Percentiles rank a stretch among this genome's conserved stretches.
phyloP scores from a whole-genome alignment of 2,888 invertebrate species.

The Lissocephala sabroskyi region DNA sequence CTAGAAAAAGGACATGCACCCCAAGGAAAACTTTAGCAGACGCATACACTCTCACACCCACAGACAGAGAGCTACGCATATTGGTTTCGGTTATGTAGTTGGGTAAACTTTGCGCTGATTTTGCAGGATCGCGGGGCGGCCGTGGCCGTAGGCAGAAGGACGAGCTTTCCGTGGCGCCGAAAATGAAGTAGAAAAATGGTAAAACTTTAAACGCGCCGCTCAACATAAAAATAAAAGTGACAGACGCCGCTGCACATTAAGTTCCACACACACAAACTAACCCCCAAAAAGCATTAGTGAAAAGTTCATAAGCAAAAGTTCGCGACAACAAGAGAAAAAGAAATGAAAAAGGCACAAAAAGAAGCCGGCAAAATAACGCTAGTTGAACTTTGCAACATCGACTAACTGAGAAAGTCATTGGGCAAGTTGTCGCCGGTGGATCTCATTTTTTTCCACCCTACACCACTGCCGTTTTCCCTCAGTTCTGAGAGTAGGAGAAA shows the following conservation, averaged over 20 bases:
- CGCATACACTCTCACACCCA: constrained; percentile 12
- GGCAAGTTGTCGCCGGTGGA: too few relatives aligned
- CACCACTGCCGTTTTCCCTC: too few relatives aligned
- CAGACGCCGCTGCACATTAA: constrained; percentile 35
- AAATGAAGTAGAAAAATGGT: constrained; percentile 47
- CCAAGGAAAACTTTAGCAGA: constrained; percentile 53
- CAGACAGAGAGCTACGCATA: constrained; percentile 23
- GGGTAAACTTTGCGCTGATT: constrained; percentile 55
- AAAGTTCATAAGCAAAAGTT: constrained; percentile 58
- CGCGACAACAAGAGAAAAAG: constrained; percentile 9
- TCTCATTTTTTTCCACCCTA: too few relatives aligned
- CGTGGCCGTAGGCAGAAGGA: constrained; percentile 31
- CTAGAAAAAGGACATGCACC: constrained; percentile 37
- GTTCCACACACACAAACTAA: constrained; percentile 31
- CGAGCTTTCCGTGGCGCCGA: constrained; percentile 27
- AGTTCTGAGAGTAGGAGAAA: too few relatives aligned
- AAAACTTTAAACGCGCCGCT: constrained; percentile 52
- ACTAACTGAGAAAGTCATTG: constrained; percentile 24
- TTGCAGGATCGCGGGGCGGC: too few relatives aligned
- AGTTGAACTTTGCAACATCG: constrained; percentile 42
- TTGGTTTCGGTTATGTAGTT: constrained; percentile 46
- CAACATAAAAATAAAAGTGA: constrained; percentile 34
- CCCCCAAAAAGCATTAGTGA: constrained; percentile 31
- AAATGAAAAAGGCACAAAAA: not conserved
- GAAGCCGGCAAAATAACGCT: constrained; percentile 40